phyloP scores from a whole-genome alignment of 1,140 invertebrate species.

The Cydia strobilella region DNA sequence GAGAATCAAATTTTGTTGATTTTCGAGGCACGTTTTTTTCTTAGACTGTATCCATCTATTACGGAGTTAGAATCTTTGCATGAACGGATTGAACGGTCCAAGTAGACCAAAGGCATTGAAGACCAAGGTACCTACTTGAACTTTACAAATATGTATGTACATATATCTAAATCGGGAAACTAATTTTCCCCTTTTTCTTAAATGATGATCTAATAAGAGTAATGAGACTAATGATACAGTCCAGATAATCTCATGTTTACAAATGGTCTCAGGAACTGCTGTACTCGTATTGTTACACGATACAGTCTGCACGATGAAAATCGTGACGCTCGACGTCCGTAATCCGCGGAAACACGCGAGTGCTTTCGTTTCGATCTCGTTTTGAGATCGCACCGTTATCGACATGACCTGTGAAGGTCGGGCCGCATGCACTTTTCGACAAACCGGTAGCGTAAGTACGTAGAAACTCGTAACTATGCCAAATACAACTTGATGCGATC shows the following conservation, averaged over 20 bases:
- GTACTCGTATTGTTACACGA: not conserved
- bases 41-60: no score
- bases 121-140: no score
- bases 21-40: no score
- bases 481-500: not conserved
- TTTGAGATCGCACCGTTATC: conserved; percentile 30
- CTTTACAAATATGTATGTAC: no score
- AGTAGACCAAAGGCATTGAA: no score
- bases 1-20: no score
- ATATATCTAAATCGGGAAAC: no score
- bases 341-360: conserved; percentile 9
- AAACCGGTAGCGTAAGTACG: not conserved
- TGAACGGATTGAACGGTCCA: no score
- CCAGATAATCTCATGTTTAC: conserved; percentile 4
- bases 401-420: conserved; percentile 7
- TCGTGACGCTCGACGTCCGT: not conserved
- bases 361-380: conserved; percentile 27
- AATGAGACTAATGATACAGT: not conserved
- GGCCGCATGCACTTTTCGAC: not conserved
- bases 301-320: conserved; percentile 18
- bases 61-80: no score
- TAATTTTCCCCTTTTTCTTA: no score
- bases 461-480: not conserved
- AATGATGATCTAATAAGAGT: not conserved
- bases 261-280: not conserved